Conservation (phyloP, 2,113 vertebrate species). For the Alectura lathami region DNA sequence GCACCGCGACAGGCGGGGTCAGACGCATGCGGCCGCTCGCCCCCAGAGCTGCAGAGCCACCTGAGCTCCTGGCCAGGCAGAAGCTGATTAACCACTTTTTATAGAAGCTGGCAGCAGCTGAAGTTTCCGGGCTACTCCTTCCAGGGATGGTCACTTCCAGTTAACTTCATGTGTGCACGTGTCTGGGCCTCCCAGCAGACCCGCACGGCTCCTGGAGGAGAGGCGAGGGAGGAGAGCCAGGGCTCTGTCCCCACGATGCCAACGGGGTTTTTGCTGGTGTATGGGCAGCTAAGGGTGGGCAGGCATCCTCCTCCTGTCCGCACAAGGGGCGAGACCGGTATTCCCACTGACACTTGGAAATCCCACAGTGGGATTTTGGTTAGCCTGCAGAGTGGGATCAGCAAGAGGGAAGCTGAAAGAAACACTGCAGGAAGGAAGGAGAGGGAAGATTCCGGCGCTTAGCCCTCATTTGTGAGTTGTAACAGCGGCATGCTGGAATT, state of each 20-base stretch:
- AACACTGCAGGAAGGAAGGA: fast-evolving
- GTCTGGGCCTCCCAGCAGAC: fast-evolving
- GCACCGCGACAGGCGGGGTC: background rate
- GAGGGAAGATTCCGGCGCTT: background rate
- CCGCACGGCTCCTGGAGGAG: fast-evolving
- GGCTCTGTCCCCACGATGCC: fast-evolving
- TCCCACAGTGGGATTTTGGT: background rate
- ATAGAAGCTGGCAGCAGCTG: background rate
- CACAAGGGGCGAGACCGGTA: fast-evolving
- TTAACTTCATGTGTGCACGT: fast-evolving
- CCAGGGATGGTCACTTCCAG: too few species aligned
- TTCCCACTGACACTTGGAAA: background rate
- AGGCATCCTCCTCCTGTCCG: background rate
- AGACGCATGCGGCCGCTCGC: background rate
- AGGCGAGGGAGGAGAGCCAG: background rate
- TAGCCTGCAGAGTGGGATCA: background rate
- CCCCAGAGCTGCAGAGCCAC: background rate
- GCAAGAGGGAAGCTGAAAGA: background rate
- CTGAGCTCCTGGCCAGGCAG: background rate
- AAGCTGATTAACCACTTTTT: conserved; percentile 8
- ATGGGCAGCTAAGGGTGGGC: background rate
- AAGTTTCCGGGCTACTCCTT: background rate
- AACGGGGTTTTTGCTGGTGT: background rate
- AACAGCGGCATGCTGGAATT: background rate
- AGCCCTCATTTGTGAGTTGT: background rate